Base-by-base conservation (phyloP, 2,888 invertebrate species). In the Stenodema calcarata region DNA sequence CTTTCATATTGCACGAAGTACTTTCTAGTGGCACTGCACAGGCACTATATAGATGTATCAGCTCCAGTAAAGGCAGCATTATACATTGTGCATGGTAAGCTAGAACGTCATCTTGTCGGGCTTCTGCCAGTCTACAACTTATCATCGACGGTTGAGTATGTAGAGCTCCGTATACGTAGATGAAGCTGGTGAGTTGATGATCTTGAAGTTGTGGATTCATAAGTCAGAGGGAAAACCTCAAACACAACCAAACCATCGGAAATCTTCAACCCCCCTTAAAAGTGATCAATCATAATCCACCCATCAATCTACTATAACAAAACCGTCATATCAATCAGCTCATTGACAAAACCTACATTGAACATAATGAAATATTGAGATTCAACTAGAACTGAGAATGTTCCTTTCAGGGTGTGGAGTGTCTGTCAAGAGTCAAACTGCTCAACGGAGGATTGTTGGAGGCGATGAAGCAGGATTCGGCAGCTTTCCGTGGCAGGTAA, bases 401-500 rank as follows among this genome's bases (percentile, higher is more conserved):
- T 50, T 6, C 7, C 23, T 87, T 88, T 28, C 93, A 97, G 97
- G 96, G 90, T 98, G 98, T 90, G 97, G 98, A 44, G 94, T 97
- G 89, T 96, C 97, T 9, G 94, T 95, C 62, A 96, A 96, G 91
- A 86, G 86, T 73, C 96, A 96, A 91, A 95, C 96, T 16, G 97
- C 97, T 0, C 97, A 97, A 90, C 93, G 97, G 28, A 93, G 98
- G 89, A 97, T 98, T 89, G 97, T 98, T 27, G 98, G 98, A 0
- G 98, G 98, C 0, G 96, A 97, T 90, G 97, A 98, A 91, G 97
- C 98, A 0, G 97, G 97, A 76, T 98, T 98, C 91, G 97, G 97
- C 27, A 96, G 96, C 87, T 98, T 98, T 91, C 98, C 98, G 30
- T 98, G 98, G 98, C 97, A 97, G 92, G 97, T 93, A 86, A 73